Percentiles rank a stretch among this genome's conserved stretches.
These are phyloP conservation scores for Manis pentadactyla DNA, from an alignment of 2,797 vertebrate genomes.

Conservation along the genomic window DNA sequence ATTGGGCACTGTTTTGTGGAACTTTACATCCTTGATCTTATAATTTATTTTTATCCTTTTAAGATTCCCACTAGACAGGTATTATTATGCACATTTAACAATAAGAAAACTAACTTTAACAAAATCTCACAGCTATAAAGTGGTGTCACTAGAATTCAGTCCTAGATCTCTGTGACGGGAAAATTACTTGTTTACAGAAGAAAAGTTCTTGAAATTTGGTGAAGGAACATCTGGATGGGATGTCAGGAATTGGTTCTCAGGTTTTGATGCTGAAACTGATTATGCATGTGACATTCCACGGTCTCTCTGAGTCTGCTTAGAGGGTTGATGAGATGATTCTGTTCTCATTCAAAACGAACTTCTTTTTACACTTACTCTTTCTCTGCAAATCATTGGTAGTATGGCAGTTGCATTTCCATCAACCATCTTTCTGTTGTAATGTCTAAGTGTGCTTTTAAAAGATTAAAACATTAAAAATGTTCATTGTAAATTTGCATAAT, in stretches of 20 bases:
- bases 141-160: background rate
- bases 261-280: background rate
- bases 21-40: background rate
- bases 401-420: background rate
- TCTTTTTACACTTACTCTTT: background rate
- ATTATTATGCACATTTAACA: background rate
- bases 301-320: background rate
- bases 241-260: background rate
- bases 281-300: background rate
- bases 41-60: conserved; percentile 32
- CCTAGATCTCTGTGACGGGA: background rate
- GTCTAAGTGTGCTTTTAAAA: background rate
- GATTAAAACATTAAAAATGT: background rate
- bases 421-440: background rate
- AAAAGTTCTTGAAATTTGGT: background rate
- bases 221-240: background rate
- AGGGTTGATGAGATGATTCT: background rate
- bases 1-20: background rate
- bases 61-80: background rate
- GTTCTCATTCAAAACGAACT: background rate
- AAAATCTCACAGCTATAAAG: background rate
- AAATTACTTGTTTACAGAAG: background rate
- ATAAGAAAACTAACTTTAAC: background rate
- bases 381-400: background rate
- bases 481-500: background rate